Evolutionary conservation across 2,113 vertebrate species (phyloP), one percentile per base, ranked within the genome.

Genomic region (Burhinus oedicnemus): DNA sequence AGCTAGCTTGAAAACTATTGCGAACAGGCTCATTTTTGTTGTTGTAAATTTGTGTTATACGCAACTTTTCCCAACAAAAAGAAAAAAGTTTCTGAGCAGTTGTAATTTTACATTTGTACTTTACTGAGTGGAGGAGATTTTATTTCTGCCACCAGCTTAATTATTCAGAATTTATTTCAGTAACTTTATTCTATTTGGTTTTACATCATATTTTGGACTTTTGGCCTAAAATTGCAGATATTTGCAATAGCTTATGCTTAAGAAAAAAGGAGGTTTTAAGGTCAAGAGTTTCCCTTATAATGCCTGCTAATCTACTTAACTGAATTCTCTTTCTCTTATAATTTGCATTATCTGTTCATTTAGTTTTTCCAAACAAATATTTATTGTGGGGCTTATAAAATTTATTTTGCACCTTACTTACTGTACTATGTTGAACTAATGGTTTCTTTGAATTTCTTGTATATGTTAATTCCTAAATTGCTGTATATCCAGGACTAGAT

Each of bases 261-360:
- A 84, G 55, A 77, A 83, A 77, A 96, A 89, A 47, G 2, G 29
- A 79, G 12, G 14, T 11, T 81, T 84, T 64, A 93, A 80, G 55
- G 68, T 26, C 80, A 91, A 42, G 30, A 40, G 2, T 87, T 91
- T 89, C 16, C 11, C 15, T 66, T 91, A 42, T 79, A 90, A 89
- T 90, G 22, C 29, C 40, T 78, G 9, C 19, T 96, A 93, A 94
- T 91, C 78, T 91, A 58, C 77, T 96, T 93, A 91, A 71, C 27
- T 34, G 75, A 92, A 76, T 91, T 52, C 26, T 55, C 76, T 90
- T 94, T 95, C 49, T 88, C 29, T 91, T 83, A 82, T 74, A 90
- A 84, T 92, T 96, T 95, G 6, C 47, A 29, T 91, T 94, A 81
- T 75, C 52, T 26, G 4, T 91, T 65, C 4, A 42, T 84, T 88